Evolutionary conservation across 2,797 vertebrate genomes (phyloP).

Genomic region (Potorous gilbertii): DNA sequence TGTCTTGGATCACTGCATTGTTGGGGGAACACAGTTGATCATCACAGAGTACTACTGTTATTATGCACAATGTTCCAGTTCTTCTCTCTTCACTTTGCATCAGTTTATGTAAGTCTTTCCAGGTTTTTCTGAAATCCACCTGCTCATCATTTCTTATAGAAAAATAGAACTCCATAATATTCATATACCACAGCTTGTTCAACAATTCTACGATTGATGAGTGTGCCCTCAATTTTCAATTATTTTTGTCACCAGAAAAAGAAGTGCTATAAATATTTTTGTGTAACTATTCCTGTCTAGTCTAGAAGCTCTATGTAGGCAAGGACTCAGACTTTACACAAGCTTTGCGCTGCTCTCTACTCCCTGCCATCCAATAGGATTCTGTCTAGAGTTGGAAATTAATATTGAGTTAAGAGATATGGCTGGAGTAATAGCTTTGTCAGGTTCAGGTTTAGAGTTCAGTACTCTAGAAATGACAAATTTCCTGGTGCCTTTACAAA

Average conservation of each 20-base stretch:
- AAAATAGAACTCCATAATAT: not conserved
- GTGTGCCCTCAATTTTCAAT: not conserved
- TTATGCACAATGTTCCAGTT: not conserved
- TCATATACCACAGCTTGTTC: not conserved
- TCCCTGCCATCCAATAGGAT: not conserved
- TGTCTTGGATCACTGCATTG: not conserved
- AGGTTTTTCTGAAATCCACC: not conserved
- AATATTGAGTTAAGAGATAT: not conserved
- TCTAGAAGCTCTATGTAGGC: not conserved
- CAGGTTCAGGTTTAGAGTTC: not conserved
- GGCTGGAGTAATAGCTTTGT: not conserved
- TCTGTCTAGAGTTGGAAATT: not conserved
- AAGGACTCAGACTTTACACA: not conserved
- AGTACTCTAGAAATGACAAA: not conserved
- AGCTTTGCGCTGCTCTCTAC: not conserved
- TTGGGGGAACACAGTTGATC: not conserved
- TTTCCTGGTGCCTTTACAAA: not conserved
- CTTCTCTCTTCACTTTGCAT: not conserved
- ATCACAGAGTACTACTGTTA: not conserved
- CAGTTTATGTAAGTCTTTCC: not conserved
- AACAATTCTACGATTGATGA: not conserved
- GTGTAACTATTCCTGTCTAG: not conserved
- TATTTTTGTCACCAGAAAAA: not conserved
- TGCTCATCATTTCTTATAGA: not conserved
- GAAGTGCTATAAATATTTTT: not conserved